Conservation (phyloP, 2,888 invertebrate species). For the Carcina quercana region DNA sequence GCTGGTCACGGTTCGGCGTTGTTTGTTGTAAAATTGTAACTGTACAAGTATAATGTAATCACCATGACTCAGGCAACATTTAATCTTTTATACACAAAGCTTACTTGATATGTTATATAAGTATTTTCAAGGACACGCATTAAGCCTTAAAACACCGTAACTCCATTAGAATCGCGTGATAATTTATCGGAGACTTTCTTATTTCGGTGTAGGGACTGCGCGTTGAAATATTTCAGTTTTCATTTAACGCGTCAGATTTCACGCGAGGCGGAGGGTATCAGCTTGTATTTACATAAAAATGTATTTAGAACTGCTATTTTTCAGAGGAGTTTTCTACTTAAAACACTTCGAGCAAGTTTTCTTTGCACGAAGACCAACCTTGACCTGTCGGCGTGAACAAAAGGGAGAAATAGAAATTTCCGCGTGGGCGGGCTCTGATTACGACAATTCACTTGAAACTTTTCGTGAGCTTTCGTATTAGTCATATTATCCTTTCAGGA, state of each 20-base stretch:
- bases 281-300: slow-evolving; percentile 11
- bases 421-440: slow-evolving; percentile 18
- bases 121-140: neutral
- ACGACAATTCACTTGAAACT: slow-evolving; percentile 17
- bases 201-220: too few species aligned
- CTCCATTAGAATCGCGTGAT: slow-evolving; percentile 3
- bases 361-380: slow-evolving; percentile 12
- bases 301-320: slow-evolving; percentile 11
- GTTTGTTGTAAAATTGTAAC: too few species aligned
- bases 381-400: slow-evolving; percentile 14
- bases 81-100: too few species aligned
- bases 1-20: too few species aligned
- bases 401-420: slow-evolving; percentile 14
- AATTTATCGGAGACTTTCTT: neutral
- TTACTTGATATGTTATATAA: too few species aligned
- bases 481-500: slow-evolving; percentile 17
- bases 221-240: neutral
- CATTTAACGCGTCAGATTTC: slow-evolving; percentile 2
- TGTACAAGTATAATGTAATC: too few species aligned
- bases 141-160: neutral
- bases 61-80: too few species aligned
- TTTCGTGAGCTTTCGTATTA: slow-evolving; percentile 19
- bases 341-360: slow-evolving; percentile 7
- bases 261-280: slow-evolving; percentile 4
- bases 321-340: slow-evolving; percentile 11